Base-by-base conservation (phyloP, 2,888 invertebrate species). In the Eutolmus rufibarbis region DNA sequence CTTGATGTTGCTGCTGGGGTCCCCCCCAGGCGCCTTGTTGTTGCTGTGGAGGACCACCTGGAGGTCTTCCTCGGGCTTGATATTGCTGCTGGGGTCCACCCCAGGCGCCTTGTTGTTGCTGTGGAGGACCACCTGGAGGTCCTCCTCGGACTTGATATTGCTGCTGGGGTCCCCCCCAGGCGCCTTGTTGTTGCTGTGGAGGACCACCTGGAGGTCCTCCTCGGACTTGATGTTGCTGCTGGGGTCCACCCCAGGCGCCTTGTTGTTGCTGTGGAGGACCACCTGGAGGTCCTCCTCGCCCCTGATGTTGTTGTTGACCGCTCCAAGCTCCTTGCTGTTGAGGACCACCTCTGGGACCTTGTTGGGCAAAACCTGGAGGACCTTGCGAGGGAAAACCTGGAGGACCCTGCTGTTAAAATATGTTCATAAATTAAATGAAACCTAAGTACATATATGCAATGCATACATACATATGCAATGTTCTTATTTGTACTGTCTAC, bases 261-360 rank as follows among this genome's bases (percentile, higher is more conserved):
- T n/a, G n/a, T n/a, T n/a, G n/a, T n/a, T n/a, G 88, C 2, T 88
- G 46, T 66, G 76, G 81, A 2, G 34, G 74, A 74, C 74, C 74
- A 31, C 23, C 74, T 74, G 19, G 74, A 74, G 28, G 28, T 43
- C 78, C 28, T 5, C 43, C 9, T 66, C 12, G 66, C 1, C 66
- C 31, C 2, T 34, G 74, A 37, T 79, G 86, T 12, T 77, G 86
- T 14, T 51, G 78, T 12, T 2, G 74, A 9, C 74, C 76, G 14
- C 66, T 51, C 66, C 74, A 12, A 5, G 82, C 57, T 5, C 57
- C 34, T 31, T 56, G 51, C 5, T 40, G 37, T 74, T n/a, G 16
- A 2, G 4, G 57, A 28, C 28, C 28, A 31, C 31, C 31, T 3
- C n/a, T 1, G 28, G 28, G 28, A 28, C 28, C 28, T n/a, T 51